These are phyloP conservation scores for Morone chrysops DNA, from an alignment of 2,113 vertebrate genomes.

Conservation along the genomic window DNA sequence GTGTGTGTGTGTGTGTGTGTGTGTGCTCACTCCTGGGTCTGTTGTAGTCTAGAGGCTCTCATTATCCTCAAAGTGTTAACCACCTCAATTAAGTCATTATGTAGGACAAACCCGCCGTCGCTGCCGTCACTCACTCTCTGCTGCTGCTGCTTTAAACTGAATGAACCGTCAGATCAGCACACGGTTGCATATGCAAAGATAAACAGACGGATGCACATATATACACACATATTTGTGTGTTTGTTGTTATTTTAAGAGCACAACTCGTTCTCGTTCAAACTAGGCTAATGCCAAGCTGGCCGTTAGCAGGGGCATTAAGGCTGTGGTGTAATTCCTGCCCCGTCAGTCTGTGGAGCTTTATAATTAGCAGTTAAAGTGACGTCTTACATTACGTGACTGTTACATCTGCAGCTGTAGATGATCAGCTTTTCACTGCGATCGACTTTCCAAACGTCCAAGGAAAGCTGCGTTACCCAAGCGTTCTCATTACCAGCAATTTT, in stretches of 20 bases:
- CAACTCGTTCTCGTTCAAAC: too few species aligned
- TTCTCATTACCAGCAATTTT: not conserved
- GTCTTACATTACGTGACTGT: not conserved
- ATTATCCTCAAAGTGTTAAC: constrained; percentile 73
- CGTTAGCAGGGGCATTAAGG: too few species aligned
- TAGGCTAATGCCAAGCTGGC: too few species aligned
- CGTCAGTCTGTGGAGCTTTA: too few species aligned
- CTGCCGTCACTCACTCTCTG: constrained; percentile 6
- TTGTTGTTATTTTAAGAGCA: too few species aligned
- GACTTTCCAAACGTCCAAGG: not conserved
- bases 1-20: not conserved
- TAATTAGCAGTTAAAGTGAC: not conserved
- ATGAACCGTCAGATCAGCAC: not conserved
- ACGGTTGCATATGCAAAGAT: not conserved
- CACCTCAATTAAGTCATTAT: constrained; percentile 77
- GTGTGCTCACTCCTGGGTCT: constrained; percentile 41
- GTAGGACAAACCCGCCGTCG: constrained; percentile 45
- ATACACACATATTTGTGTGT: too few species aligned
- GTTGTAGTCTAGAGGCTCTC: constrained; percentile 65
- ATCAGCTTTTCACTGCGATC: not conserved
- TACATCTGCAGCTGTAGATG: not conserved
- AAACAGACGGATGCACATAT: not conserved
- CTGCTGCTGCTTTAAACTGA: not conserved
- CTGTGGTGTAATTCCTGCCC: too few species aligned
- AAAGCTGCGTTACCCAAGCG: not conserved